phyloP scores from a whole-genome alignment of 2,113 vertebrate species.

The Forbesichthys agassizii region DNA sequence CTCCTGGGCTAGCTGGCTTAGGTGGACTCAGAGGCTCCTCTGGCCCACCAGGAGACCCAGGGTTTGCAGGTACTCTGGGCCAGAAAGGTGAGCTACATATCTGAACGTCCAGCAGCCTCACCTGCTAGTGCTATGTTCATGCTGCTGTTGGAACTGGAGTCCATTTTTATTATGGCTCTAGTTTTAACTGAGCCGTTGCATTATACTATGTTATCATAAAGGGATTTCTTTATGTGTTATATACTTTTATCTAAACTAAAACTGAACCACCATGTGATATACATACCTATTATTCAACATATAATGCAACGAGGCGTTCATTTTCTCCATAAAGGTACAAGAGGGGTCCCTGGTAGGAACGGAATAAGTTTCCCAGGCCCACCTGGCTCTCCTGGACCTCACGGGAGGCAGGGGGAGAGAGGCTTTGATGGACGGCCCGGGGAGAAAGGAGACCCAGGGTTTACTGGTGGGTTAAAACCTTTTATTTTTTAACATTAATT shows the following conservation, averaged over 20 bases:
- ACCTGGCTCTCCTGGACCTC: conserved; percentile 47
- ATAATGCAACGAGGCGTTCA: conserved; percentile 2
- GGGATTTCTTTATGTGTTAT: neutral
- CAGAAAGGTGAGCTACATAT: conserved; percentile 53
- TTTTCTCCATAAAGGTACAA: conserved; percentile 39
- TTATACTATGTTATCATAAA: no score
- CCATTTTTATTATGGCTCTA: no score
- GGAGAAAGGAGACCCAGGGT: conserved; percentile 36
- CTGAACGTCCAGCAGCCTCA: neutral
- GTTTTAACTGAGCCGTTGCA: no score
- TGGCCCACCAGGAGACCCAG: conserved; percentile 58
- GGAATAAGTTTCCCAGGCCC: conserved; percentile 23
- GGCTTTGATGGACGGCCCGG: conserved; percentile 44
- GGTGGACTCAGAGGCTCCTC: conserved; percentile 42
- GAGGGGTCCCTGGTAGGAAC: conserved; percentile 32
- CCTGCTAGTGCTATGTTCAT: no score
- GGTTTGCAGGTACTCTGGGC: conserved; percentile 42
- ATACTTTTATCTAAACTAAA: neutral
- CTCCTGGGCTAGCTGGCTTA: conserved; percentile 43
- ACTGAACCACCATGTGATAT: no score
- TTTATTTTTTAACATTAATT: neutral
- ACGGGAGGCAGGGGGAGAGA: conserved; percentile 49
- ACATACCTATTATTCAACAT: neutral
- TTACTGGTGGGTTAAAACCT: conserved; percentile 40
- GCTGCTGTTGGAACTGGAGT: no score